Conservation (phyloP, 2,113 vertebrate species). For the Panthera uncia region DNA sequence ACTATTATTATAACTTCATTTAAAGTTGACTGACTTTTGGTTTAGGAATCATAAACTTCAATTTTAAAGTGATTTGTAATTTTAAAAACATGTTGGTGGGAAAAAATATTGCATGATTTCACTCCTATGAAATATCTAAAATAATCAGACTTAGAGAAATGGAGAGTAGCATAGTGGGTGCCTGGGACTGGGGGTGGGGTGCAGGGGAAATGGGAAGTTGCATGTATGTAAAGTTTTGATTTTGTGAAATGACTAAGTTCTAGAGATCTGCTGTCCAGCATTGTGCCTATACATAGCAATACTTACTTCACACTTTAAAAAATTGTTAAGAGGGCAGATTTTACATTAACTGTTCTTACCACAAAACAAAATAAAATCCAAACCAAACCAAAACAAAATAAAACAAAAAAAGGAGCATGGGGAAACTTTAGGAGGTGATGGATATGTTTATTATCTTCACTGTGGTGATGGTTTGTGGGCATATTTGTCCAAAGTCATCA, state of each 20-base stretch:
- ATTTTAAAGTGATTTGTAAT: slow-evolving; percentile 31
- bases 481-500: not conserved
- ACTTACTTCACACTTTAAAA: not conserved
- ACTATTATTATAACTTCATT: slow-evolving; percentile 40
- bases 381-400: not conserved
- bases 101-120: not conserved
- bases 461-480: not conserved
- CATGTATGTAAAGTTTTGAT: not conserved
- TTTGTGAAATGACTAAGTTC: not conserved
- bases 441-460: not conserved
- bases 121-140: not conserved
- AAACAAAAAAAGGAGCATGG: not conserved
- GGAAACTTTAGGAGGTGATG: not conserved
- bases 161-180: not conserved
- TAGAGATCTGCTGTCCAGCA: not conserved
- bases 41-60: not conserved
- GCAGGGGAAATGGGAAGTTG: not conserved
- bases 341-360: not conserved
- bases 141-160: not conserved
- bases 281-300: not conserved
- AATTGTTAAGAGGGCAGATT: not conserved
- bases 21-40: not conserved
- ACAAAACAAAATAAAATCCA: not conserved
- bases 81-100: not conserved
- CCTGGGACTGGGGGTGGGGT: not conserved